Base-by-base conservation (phyloP, 2,113 vertebrate genomes). In the Cyphomyrus discorhynchus region DNA sequence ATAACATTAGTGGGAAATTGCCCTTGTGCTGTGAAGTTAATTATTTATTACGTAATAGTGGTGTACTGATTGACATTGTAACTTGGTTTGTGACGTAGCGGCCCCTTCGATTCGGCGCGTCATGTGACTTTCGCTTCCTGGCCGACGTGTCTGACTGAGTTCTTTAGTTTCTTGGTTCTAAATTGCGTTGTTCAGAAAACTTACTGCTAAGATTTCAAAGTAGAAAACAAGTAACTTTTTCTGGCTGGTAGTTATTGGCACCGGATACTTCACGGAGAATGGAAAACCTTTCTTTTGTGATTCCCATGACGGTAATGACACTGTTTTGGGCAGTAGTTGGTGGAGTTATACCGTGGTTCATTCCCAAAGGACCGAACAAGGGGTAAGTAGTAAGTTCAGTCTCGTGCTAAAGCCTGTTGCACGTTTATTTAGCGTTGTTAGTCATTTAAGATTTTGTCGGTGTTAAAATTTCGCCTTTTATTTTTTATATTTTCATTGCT, bases 351-450 rank as follows among this genome's bases (percentile, higher is more conserved):
- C 98, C 98, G 35, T 98, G 96, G 95, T 96, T 98, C 17, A 95
- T 99, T 66, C 98, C 98, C 1, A 99, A 98, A 94, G 97, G 97
- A 91, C 97, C 98, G 1, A 99, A 99, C 94, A 95, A 95, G 93
- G 98, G 98, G 98, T 98, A 91, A 97, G 97, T 96, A 5, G 0
- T 46, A 88, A 84, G 90, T 49, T 66, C 39, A 74, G 87, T 91
- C 92, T 92, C 92, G 42, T 46, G 39, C 5, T 42, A 45, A 82
- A 74, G 66, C 66, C 2, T 74, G 11, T 74, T 27, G 8, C 66
- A 31, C 66, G 27, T 74, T 39, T 77, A 11, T 77, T 35, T 24
- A 5, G 1, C 11, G 9, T 17, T 77, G 21, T 77, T 19, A 39
- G 35, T 77, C 10, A 77, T 77, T 39, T 39, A 77, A 31, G 70